These are phyloP conservation scores for Trimorus sp. DNA, from an alignment of 2,888 invertebrate genomes.

Conservation along the genomic window DNA sequence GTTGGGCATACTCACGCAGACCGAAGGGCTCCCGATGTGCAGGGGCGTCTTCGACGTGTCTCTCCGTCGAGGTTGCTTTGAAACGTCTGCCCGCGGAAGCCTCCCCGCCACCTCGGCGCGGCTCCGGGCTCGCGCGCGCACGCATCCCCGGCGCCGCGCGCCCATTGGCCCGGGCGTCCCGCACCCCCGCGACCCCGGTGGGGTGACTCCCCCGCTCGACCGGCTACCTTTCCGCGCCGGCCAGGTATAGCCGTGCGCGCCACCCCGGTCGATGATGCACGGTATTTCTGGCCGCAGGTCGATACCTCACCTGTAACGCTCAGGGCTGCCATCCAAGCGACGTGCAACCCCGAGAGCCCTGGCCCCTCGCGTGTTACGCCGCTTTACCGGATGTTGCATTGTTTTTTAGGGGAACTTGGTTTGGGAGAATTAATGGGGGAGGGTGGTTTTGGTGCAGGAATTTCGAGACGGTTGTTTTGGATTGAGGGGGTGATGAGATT, in stretches of 20 bases:
- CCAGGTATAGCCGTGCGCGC: conserved; percentile 70
- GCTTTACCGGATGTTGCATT: too few species aligned
- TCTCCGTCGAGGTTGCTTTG: conserved; percentile 80
- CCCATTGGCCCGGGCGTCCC: conserved; percentile 74
- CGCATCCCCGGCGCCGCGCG: conserved; percentile 46
- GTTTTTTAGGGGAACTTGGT: too few species aligned
- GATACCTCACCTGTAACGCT: conserved; percentile 78
- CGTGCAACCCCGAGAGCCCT: conserved; percentile 36
- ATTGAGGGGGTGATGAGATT: too few species aligned
- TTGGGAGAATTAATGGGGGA: too few species aligned
- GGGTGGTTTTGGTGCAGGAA: too few species aligned
- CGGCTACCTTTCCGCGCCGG: conserved; percentile 66
- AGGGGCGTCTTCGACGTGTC: conserved; percentile 80
- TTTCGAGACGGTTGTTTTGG: too few species aligned
- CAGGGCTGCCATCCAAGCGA: conserved; percentile 68
- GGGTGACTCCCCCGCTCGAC: conserved; percentile 65
- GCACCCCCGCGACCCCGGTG: conserved; percentile 70
- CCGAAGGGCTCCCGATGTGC: conserved; percentile 79
- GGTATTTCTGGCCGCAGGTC: conserved; percentile 81
- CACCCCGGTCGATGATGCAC: conserved; percentile 80
- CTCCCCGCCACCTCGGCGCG: conserved; percentile 79
- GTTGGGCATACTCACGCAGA: conserved; percentile 78
- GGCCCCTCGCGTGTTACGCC: too few species aligned
- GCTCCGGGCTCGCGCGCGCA: conserved; percentile 66
- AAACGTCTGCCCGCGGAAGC: conserved; percentile 80